Evolutionary conservation across 2,113 vertebrate species (phyloP).

Genomic region (Cinclus mexicanus): DNA sequence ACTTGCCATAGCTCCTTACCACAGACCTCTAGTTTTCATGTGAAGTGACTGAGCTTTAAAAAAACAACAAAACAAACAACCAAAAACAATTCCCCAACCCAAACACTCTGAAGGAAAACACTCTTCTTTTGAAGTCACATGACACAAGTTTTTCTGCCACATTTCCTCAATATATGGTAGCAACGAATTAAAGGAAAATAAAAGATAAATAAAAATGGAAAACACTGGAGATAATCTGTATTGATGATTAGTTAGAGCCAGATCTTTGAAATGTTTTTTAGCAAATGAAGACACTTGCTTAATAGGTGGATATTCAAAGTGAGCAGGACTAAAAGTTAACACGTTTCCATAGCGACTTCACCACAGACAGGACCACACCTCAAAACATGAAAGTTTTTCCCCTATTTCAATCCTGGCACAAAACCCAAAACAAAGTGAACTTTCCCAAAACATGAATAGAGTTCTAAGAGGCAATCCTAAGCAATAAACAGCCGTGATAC

Average conservation of each 20-base stretch:
- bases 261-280: background rate
- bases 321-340: background rate
- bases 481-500: fast-evolving
- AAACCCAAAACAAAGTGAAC: background rate
- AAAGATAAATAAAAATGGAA: background rate
- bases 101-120: background rate
- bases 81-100: background rate
- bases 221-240: background rate
- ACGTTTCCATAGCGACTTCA: background rate
- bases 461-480: background rate
- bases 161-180: background rate
- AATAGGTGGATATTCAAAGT: background rate
- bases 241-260: background rate
- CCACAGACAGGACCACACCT: background rate
- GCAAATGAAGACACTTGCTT: background rate
- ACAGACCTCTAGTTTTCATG: background rate
- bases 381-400: slow-evolving; percentile 7
- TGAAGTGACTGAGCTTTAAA: background rate
- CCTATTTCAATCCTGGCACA: slow-evolving; percentile 9
- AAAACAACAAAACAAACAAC: background rate
- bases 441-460: background rate
- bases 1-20: background rate
- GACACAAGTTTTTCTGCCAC: background rate
- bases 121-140: background rate
- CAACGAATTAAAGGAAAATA: background rate